phyloP scores from a whole-genome alignment of 2,113 vertebrate species.

The Laticauda colubrina region DNA sequence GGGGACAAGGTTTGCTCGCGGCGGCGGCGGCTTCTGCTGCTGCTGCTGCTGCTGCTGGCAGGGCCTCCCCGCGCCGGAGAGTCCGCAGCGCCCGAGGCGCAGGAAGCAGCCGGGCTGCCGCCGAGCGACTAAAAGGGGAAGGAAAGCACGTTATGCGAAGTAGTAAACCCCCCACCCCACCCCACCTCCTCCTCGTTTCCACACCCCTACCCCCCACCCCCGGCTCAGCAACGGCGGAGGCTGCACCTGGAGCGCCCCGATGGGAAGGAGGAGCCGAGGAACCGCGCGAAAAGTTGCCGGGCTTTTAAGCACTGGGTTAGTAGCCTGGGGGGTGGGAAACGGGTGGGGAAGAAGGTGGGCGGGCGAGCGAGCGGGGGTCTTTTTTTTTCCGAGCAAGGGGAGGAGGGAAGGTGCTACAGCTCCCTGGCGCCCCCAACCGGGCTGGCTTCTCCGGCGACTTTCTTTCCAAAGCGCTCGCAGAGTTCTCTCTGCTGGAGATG shows the following conservation, averaged over 20 bases:
- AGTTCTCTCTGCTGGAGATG: neutral
- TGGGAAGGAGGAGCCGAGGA: conserved; percentile 37
- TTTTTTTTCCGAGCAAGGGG: conserved; percentile 40
- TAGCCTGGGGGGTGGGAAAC: conserved; percentile 12
- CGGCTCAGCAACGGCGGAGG: neutral
- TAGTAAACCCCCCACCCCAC: neutral
- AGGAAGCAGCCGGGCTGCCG: neutral
- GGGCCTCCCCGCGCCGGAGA: neutral
- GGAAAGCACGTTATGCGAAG: conserved; percentile 14
- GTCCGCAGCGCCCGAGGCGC: neutral
- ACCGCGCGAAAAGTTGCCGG: conserved; percentile 27
- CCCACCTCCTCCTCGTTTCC: too few species aligned
- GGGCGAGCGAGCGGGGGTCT: neutral
- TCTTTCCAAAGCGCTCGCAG: conserved; percentile 16
- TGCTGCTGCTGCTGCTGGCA: neutral
- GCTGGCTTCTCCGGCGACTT: conserved; percentile 56
- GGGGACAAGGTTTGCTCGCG: neutral
- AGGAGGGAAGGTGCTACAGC: neutral
- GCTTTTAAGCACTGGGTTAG: conserved; percentile 49
- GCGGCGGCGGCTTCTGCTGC: neutral
- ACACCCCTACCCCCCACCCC: fast-evolving
- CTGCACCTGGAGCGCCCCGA: conserved; percentile 1
- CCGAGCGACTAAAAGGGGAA: neutral
- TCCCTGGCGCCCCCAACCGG: neutral
- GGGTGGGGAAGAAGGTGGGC: neutral